Percentiles rank a stretch among this genome's conserved stretches.
phyloP scores from a whole-genome alignment of 1,140 invertebrate genomes.

The Goniozus legneri region DNA sequence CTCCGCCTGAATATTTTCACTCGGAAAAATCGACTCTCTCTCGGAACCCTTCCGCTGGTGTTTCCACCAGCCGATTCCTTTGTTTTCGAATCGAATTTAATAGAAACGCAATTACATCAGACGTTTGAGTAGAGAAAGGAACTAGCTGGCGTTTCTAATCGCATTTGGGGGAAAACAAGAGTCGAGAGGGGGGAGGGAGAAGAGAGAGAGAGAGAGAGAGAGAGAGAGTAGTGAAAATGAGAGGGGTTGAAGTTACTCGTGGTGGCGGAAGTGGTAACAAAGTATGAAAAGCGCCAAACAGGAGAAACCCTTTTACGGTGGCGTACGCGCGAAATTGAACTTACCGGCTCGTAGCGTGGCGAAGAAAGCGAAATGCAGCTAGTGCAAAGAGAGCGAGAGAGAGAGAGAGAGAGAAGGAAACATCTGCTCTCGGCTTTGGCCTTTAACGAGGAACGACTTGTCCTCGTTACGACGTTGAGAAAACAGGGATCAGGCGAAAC shows the following conservation, averaged over 20 bases:
- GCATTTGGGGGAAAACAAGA: neutral
- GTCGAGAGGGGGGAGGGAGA: constrained; percentile 2
- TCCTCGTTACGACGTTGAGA: constrained; percentile 29
- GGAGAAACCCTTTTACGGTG: constrained; percentile 10
- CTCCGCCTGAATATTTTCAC: too few relatives aligned
- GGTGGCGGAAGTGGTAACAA: constrained; percentile 10
- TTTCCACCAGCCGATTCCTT: too few relatives aligned
- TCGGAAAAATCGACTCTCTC: too few relatives aligned
- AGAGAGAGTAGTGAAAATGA: neutral
- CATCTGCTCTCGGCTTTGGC: constrained; percentile 15
- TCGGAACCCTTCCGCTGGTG: too few relatives aligned
- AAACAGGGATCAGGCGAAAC: constrained; percentile 27
- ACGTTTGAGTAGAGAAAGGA: too few relatives aligned
- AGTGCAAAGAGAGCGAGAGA: too few relatives aligned
- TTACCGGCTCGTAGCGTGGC: constrained; percentile 14
- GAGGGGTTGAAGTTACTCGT: too few relatives aligned
- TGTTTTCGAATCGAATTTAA: too few relatives aligned
- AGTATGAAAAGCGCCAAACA: constrained; percentile 12
- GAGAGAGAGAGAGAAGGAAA: too few relatives aligned
- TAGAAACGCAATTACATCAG: too few relatives aligned
- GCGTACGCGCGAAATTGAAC: constrained; percentile 16
- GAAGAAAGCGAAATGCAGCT: too few relatives aligned
- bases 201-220: constrained; percentile 12
- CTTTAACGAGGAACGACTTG: constrained; percentile 34
- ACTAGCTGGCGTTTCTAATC: too few relatives aligned